phyloP scores from a whole-genome alignment of 2,113 vertebrate genomes.

The Crotalus horridus region DNA sequence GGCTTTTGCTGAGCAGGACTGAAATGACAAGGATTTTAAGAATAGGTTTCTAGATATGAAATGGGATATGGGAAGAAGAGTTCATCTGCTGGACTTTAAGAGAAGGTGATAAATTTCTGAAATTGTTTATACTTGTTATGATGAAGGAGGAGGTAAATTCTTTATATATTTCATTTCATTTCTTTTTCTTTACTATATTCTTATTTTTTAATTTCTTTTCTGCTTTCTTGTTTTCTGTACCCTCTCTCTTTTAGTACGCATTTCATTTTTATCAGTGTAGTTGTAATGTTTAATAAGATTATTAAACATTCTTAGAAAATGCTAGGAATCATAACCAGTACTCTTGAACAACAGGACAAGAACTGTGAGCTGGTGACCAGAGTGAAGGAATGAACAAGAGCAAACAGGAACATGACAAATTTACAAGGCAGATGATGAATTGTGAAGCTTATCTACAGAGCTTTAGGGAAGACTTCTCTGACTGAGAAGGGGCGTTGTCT shows the following conservation, averaged over 20 bases:
- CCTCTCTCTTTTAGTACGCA: not conserved
- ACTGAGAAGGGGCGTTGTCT: too few species aligned
- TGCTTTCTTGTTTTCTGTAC: not conserved
- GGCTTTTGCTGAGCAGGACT: not conserved
- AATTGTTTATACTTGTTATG: not conserved
- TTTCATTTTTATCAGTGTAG: not conserved
- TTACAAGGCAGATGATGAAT: not conserved
- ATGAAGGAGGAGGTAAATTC: not conserved
- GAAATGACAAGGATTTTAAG: not conserved
- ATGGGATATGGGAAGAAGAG: not conserved
- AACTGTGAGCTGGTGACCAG: not conserved
- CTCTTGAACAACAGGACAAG: not conserved
- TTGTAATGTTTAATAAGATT: not conserved
- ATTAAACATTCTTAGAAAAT: not conserved
- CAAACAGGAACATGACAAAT: not conserved
- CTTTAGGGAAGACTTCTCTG: not conserved
- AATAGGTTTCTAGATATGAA: not conserved
- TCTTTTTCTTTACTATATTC: not conserved
- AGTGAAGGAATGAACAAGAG: not conserved
- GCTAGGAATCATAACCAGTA: not conserved
- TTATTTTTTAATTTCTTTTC: not conserved
- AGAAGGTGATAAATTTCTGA: not conserved
- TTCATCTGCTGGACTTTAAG: not conserved
- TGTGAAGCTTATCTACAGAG: not conserved
- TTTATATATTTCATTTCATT: not conserved